Base-by-base conservation (phyloP, 1,140 invertebrate genomes). In the Leptestheria dahalacensis region DNA sequence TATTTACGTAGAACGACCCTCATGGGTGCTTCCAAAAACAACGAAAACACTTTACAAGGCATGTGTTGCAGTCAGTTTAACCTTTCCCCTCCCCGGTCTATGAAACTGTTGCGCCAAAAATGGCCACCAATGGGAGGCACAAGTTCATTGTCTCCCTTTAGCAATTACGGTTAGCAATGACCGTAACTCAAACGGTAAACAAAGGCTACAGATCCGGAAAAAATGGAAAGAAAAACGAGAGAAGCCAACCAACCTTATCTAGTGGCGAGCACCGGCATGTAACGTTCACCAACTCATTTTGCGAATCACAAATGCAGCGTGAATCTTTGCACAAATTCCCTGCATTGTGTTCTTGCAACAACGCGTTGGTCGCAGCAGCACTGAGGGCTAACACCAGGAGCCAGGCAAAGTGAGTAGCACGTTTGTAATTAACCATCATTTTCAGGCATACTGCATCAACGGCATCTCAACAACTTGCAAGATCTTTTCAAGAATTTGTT, bases 251-350 rank as follows among this genome's bases (percentile, higher is more conserved):
- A 55, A n/a, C 53, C 53, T 55, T 26, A 55, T 55, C 53, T 12
- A 29, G 53, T 12, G 53, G 53, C n/a, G 53, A 28, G 53, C 53
- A 55, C 33, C 33, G 53, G 25, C 53, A 55, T 20, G 2, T 55
- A 28, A 55, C 26, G 18, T 55, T 26, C 3, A 20, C n/a, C 10
- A 15, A 11, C 15, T 11, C 51, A 24, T 20, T 10, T 4, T 28
- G 53, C 10, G 53, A 55, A 15, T n/a, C 48, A 1, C 48, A 50
- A 6, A 23, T 10, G 23, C 48, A 50, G 9, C 48, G 48, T 9
- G 53, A 55, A 55, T 55, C 0, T 12, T 41, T 25, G 26, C 53
- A 55, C 6, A 25, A 29, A 1, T 18, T 18, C 15, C 15, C 20
- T 6, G 33, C 15, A 15, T 41, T 41, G 6, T 41, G 33, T 15